Base-by-base conservation (phyloP, 2,113 vertebrate species). In the Pseudorhombus dupliciocellatus region DNA sequence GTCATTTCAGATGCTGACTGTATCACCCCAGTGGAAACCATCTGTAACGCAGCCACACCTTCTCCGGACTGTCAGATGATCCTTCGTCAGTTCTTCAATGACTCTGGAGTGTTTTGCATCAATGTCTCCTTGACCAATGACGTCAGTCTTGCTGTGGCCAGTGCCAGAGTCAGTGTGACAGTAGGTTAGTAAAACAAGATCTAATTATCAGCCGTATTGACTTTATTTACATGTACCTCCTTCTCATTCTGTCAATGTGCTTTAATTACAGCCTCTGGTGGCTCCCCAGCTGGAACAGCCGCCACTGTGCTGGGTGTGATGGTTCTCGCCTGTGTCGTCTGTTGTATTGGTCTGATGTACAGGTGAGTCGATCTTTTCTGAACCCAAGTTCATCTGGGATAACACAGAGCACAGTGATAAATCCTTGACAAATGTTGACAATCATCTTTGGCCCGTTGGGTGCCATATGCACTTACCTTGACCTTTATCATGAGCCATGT, bases 51-150 rank as follows among this genome's bases (percentile, higher is more conserved):
- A 3, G 95, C 95, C 68, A 48, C 84, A 1, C 95, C 96, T 0
- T 91, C 91, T 4, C 91, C 95, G 5, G 94, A 94, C 78, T 98
- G 97, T 83, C 94, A 96, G 77, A 87, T 99, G 60, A 91, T 97
- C 73, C 92, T 99, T 51, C 92, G 95, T 4, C 96, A 96, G 85
- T 93, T 90, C 75, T 95, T 99, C 87, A 95, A 95, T 44, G 89
- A 94, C 56, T 94, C 95, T 0, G 97, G 97, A 9, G 89, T 93
- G 34, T 99, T 95, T 89, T 99, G 97, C 83, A 92, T 99, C 81
- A 98, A 98, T 63, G 94, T 99, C 59, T 97, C 97, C 18, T 60
- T 99, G 86, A 94, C 95, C 65, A 95, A 96, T 77, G 92, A 94
- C 50, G 95, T 95, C 74, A 94, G 96, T 78, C 89, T 98, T 75